These are phyloP conservation scores for Sylvilagus floridanus DNA, from an alignment of 2,797 vertebrate species.

Conservation along the genomic window DNA sequence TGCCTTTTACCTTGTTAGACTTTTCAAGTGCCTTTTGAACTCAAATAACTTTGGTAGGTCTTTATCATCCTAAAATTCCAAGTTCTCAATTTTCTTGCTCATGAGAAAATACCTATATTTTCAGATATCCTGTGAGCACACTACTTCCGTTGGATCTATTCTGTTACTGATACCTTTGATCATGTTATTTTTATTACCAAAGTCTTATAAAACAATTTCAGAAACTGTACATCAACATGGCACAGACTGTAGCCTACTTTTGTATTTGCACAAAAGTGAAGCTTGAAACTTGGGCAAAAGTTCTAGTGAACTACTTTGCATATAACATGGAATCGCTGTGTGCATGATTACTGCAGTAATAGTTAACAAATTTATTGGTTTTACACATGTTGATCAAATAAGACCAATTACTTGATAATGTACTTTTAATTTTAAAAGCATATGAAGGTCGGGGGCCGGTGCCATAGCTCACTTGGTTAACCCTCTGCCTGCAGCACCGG, in stretches of 20 bases:
- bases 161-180: no score
- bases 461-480: no score
- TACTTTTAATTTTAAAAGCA: constrained; percentile 86
- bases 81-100: no score
- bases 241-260: constrained; percentile 90
- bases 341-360: constrained; percentile 87
- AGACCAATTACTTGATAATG: constrained; percentile 87
- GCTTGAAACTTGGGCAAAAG: constrained; percentile 85
- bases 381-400: constrained; percentile 89
- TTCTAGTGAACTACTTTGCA: constrained; percentile 86
- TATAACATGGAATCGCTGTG: constrained; percentile 88
- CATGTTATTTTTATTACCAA: constrained; percentile 90
- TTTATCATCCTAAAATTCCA: no score
- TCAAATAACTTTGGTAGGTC: no score
- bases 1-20: no score
- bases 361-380: constrained; percentile 86
- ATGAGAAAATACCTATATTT: no score
- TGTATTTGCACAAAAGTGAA: constrained; percentile 89
- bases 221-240: constrained; percentile 94
- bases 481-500: no score
- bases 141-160: no score
- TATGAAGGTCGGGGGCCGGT: no score
- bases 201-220: constrained; percentile 94
- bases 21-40: no score
- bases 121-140: no score